Evolutionary conservation across 2,888 invertebrate species (phyloP).

Genomic region (Pteria penguin): DNA sequence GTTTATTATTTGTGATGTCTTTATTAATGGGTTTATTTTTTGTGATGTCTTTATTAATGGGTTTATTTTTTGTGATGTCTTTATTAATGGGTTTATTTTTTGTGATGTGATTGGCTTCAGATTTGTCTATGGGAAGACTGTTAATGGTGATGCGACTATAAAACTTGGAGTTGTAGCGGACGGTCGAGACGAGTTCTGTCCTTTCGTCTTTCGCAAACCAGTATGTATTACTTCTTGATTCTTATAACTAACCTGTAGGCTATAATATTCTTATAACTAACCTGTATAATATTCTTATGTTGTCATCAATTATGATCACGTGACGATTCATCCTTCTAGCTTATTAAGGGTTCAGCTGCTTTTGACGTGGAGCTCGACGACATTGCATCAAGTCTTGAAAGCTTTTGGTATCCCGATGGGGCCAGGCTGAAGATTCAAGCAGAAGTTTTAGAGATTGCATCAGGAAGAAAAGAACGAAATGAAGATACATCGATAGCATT

Average conservation of each 20-base stretch:
- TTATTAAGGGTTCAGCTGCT: slow-evolving; percentile 47
- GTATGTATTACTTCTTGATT: no score
- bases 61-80: no score
- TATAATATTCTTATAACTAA: no score
- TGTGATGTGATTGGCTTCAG: no score
- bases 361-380: slow-evolving; percentile 46
- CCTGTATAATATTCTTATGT: no score
- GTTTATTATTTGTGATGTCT: no score
- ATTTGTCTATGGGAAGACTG: slow-evolving; percentile 66
- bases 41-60: no score
- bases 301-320: no score
- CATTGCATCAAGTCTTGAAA: slow-evolving; percentile 46
- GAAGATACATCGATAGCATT: slow-evolving; percentile 56
- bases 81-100: no score
- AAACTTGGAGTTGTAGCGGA: slow-evolving; percentile 57
- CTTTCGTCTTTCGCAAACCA: slow-evolving; percentile 49
- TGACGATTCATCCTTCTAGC: no score
- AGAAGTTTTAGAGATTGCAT: slow-evolving; percentile 58
- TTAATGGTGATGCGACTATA: slow-evolving; percentile 59
- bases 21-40: no score
- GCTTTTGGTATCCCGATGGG: slow-evolving; percentile 63
- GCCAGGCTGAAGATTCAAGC: slow-evolving; percentile 58
- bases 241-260: no score
- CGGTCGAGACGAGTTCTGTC: slow-evolving; percentile 53
- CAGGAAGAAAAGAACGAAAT: slow-evolving; percentile 57